Conservation (phyloP, 2,113 vertebrate genomes). For the Australoheros scitulus region DNA sequence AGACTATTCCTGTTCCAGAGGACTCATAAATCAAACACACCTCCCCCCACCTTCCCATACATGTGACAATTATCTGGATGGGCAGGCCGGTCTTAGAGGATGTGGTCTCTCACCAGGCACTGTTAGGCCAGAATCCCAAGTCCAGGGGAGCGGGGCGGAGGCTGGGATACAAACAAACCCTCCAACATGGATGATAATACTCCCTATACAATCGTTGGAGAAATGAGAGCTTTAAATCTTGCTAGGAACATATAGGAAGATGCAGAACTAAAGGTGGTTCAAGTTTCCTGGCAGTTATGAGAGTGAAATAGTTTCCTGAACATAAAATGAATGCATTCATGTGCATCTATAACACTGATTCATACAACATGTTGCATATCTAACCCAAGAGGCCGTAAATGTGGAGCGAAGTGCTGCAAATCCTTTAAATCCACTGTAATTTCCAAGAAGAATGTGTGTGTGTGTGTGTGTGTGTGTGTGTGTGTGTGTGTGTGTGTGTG, state of each 20-base stretch:
- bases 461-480: no score
- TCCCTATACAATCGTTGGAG: constrained; percentile 35
- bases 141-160: constrained; percentile 29
- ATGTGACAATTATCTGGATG: constrained; percentile 69
- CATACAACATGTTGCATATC: constrained; percentile 23
- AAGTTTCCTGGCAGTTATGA: constrained; percentile 41
- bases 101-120: constrained; percentile 56
- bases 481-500: background rate
- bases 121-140: constrained; percentile 23
- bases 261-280: constrained; percentile 17
- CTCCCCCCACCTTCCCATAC: constrained; percentile 33
- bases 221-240: constrained; percentile 39
- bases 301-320: constrained; percentile 49
- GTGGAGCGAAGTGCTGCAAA: constrained; percentile 40
- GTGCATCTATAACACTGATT: constrained; percentile 26
- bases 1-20: constrained; percentile 48
- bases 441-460: constrained; percentile 10
- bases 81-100: constrained; percentile 54
- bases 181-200: constrained; percentile 50
- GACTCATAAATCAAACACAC: constrained; percentile 64
- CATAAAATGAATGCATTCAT: constrained; percentile 32
- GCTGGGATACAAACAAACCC: constrained; percentile 49
- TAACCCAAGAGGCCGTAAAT: constrained; percentile 22
- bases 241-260: constrained; percentile 36
- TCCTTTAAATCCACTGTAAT: constrained; percentile 37